Evolutionary conservation across 2,797 vertebrate genomes (phyloP).

Genomic region (Ceyx erithaca): DNA sequence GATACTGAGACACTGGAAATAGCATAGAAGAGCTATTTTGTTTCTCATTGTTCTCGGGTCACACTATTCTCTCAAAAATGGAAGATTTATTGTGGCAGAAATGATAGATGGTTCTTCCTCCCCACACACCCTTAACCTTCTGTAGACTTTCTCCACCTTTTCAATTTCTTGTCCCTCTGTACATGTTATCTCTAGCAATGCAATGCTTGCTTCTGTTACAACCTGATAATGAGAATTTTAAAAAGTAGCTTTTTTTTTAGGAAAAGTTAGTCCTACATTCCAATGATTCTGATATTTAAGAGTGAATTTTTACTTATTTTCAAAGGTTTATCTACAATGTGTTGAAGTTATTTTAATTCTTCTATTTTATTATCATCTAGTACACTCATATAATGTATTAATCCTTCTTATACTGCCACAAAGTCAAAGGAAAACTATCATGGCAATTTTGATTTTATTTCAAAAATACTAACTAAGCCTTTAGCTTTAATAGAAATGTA

Average conservation of each 20-base stretch:
- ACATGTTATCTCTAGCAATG: constrained; percentile 43
- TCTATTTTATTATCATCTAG: constrained; percentile 68
- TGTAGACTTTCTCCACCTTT: constrained; percentile 10
- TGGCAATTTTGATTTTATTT: constrained; percentile 66
- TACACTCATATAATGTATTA: constrained; percentile 57
- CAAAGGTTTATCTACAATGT: constrained; percentile 69
- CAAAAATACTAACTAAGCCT: constrained; percentile 52
- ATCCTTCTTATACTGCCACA: constrained; percentile 73
- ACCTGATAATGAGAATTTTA: constrained; percentile 44
- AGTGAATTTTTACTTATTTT: constrained; percentile 69
- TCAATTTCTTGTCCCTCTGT: constrained; percentile 40
- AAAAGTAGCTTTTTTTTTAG: constrained; percentile 42
- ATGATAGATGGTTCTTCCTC: not conserved
- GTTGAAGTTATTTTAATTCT: constrained; percentile 74
- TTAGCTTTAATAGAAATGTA: constrained; percentile 49
- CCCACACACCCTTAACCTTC: not conserved
- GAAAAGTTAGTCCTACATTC: constrained; percentile 36
- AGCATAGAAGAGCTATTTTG: not conserved
- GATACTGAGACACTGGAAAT: not conserved
- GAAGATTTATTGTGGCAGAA: not conserved
- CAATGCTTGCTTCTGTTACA: constrained; percentile 48
- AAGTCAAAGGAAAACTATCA: constrained; percentile 71
- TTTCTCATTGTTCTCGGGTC: constrained; percentile 24
- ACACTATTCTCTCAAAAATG: not conserved
- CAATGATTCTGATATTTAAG: constrained; percentile 67